A percentile compares a stretch with the other conserved stretches of the same genome.
phyloP scores from a whole-genome alignment of 2,797 vertebrate species.

The Helarctos malayanus region DNA sequence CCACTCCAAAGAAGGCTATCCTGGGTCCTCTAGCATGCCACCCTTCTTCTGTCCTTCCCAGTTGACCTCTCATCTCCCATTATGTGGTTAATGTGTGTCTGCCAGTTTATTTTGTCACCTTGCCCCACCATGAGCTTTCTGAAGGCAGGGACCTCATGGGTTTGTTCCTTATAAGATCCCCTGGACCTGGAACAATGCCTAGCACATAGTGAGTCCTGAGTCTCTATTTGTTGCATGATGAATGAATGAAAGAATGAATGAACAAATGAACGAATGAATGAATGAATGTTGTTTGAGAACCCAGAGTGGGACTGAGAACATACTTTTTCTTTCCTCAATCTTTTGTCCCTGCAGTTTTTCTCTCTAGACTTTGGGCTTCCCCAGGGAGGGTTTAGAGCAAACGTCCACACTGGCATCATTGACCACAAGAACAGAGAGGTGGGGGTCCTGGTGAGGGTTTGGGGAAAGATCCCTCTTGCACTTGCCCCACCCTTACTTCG shows the following conservation, averaged over 20 bases:
- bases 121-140: not conserved
- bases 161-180: not conserved
- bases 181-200: not conserved
- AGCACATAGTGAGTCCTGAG: not conserved
- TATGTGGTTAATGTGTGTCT: not conserved
- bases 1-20: not conserved
- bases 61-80: not conserved
- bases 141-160: not conserved
- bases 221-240: not conserved
- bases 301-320: not conserved
- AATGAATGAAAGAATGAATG: not conserved
- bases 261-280: no score
- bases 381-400: not conserved
- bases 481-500: not conserved
- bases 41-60: not conserved
- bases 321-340: not conserved
- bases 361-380: not conserved
- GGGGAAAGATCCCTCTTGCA: not conserved
- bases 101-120: not conserved
- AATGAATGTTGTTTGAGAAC: not conserved
- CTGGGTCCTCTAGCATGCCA: rapidly evolving
- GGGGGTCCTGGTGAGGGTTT: not conserved
- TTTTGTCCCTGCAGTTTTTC: not conserved
- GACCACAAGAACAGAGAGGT: not conserved
- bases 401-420: no score